Base-by-base conservation (phyloP, 1,140 invertebrate species). In the Pteromalus puparum region DNA sequence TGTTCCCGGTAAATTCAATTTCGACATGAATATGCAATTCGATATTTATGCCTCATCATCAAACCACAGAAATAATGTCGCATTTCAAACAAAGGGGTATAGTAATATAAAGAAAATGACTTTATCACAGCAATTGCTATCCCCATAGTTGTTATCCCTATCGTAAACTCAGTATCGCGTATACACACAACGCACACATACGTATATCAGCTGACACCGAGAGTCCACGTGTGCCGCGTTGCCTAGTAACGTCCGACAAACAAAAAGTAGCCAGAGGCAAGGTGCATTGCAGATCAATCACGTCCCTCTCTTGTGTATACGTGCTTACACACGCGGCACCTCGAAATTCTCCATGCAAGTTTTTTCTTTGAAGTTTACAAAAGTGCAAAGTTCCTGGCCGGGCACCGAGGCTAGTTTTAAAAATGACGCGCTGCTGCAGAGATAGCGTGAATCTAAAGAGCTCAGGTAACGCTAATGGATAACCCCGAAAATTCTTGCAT, bases 401-500 rank as follows among this genome's bases (percentile, higher is more conserved):
- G 15, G 26, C 7, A n/a, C n/a, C n/a, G 9, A 5, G 18, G 1
- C 1, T n/a, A 79, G 46, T 48, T 73, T 42, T 10, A 18, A 74
- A 82, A 42, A 92, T 92, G 91, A 91, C 89, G 86, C 89, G 87
- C 89, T 91, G 88, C 26, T 88, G 87, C 26, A 86, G 75, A 73
- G 81, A 86, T 12, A 82, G 86, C 80, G 67, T 86, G 73, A 89
- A 88, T 87, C 85, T 91, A 42, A 92, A 93, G 86, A 93, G 92
- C 86, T 90, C 90, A 81, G 91, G 91, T 92, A 86, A 82, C 30
- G 53, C 13, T 15, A 15, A 18, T 53, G 48, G 53, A 61, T n/a
- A 61, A 61, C 21, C 53, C 53, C 53, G 21, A 61, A 61, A 61
- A n/a, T 21, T 21, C 53, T 61, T n/a, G 18, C 18, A 12, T 10